Evolutionary conservation across 2,888 invertebrate genomes (phyloP).

Genomic region (Lycophotia porphyrea): DNA sequence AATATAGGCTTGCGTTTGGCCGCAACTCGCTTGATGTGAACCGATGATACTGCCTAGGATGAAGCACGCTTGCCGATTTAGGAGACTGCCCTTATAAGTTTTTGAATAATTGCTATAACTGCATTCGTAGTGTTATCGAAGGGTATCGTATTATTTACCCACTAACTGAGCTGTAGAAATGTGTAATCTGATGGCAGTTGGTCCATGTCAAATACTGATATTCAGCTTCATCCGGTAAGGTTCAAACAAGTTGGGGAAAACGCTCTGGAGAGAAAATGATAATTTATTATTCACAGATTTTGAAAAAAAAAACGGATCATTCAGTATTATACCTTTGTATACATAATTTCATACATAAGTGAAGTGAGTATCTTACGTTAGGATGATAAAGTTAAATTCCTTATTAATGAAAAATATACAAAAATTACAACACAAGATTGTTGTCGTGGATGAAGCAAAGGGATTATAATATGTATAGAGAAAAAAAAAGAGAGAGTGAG

Average conservation of each 20-base stretch:
- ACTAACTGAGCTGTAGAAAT: not conserved
- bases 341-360: not conserved
- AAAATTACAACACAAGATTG: constrained; percentile 1
- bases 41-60: not conserved
- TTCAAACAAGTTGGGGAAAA: not conserved
- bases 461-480: too few relatives aligned
- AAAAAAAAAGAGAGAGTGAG: too few relatives aligned
- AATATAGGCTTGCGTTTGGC: not conserved
- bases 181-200: too few relatives aligned
- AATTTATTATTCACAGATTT: not conserved
- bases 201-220: not conserved
- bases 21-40: not conserved
- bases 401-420: constrained; percentile 1
- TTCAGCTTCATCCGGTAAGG: too few relatives aligned
- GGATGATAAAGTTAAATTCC: not conserved
- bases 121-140: not conserved
- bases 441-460: too few relatives aligned
- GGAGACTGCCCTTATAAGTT: not conserved
- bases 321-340: not conserved
- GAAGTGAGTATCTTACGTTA: not conserved
- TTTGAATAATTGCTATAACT: not conserved
- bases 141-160: not conserved
- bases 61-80: not conserved
- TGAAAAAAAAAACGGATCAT: not conserved
- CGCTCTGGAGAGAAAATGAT: not conserved